phyloP scores from a whole-genome alignment of 2,888 invertebrate genomes.

The Schrankia costaestrigalis region DNA sequence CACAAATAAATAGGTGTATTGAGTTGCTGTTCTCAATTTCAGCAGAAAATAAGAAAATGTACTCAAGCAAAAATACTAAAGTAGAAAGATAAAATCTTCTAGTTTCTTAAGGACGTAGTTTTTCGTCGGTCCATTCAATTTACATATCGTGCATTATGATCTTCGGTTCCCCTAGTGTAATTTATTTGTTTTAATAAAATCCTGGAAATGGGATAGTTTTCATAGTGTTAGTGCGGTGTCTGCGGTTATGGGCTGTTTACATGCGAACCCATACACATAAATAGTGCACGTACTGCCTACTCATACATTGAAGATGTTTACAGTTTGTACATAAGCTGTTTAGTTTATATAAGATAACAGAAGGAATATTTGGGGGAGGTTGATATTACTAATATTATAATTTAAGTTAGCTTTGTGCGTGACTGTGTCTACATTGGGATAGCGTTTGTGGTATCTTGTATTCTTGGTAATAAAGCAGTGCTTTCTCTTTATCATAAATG shows the following conservation, averaged over 20 bases:
- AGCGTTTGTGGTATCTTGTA: too few species aligned
- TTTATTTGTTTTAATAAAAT: constrained; percentile 64
- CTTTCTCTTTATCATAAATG: too few species aligned
- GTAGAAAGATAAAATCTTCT: constrained; percentile 26
- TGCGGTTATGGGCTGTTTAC: constrained; percentile 70
- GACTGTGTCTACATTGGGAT: not conserved
- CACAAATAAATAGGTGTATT: constrained; percentile 23
- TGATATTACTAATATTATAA: constrained; percentile 6
- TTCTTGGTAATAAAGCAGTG: too few species aligned
- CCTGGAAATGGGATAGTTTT: constrained; percentile 65
- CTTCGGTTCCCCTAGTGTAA: constrained; percentile 40
- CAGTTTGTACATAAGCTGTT: constrained; percentile 7
- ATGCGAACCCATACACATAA: constrained; percentile 55
- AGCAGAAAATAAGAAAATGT: constrained; percentile 23
- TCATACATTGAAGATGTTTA: constrained; percentile 22
- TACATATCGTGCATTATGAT: constrained; percentile 49
- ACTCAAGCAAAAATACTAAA: constrained; percentile 28
- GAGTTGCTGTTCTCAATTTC: constrained; percentile 18
- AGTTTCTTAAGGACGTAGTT: constrained; percentile 31
- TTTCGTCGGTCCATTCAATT: constrained; percentile 44
- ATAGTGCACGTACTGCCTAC: constrained; percentile 27
- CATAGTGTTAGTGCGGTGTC: constrained; percentile 59
- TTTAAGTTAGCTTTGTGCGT: constrained; percentile 6
- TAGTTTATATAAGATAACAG: constrained; percentile 10
- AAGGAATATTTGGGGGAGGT: constrained; percentile 10